These are phyloP conservation scores for Epirrhoe tristata DNA, from an alignment of 2,888 invertebrate species.

Conservation along the genomic window DNA sequence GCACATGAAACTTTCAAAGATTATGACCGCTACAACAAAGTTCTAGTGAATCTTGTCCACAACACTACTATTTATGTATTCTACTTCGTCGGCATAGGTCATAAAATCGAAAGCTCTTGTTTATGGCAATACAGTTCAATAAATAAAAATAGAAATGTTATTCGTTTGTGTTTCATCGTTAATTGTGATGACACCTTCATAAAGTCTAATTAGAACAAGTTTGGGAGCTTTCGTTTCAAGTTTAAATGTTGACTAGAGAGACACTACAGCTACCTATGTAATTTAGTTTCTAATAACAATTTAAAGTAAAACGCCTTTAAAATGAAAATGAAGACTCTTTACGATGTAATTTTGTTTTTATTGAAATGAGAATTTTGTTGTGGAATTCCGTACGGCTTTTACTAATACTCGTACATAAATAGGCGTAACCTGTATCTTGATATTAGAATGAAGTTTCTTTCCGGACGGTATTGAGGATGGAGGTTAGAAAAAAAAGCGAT, in stretches of 20 bases:
- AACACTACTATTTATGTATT: constrained; percentile 5
- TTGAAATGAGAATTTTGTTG: background rate
- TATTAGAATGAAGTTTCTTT: too few species aligned
- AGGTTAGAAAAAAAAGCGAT: too few species aligned
- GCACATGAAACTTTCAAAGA: too few species aligned
- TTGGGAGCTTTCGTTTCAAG: constrained; percentile 27
- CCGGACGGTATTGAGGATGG: too few species aligned
- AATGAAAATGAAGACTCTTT: background rate
- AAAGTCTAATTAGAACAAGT: constrained; percentile 44
- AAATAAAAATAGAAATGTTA: constrained; percentile 53
- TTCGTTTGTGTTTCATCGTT: constrained; percentile 52
- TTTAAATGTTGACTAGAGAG: constrained; percentile 23
- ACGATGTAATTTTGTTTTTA: background rate
- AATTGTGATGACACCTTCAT: constrained; percentile 54
- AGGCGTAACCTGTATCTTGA: too few species aligned
- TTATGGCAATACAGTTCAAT: constrained; percentile 55
- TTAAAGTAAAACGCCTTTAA: constrained; percentile 1
- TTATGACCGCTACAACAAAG: background rate
- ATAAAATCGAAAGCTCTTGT: constrained; percentile 59
- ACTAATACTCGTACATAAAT: too few species aligned
- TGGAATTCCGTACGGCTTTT: too few species aligned
- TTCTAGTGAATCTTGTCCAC: constrained; percentile 13
- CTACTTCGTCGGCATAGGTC: constrained; percentile 28
- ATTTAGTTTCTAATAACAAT: constrained; percentile 8
- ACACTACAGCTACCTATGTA: constrained; percentile 15